Percentiles rank a stretch among this genome's conserved stretches.
These are phyloP conservation scores for Andricus quercusramuli DNA, from an alignment of 2,888 invertebrate genomes.

Conservation along the genomic window DNA sequence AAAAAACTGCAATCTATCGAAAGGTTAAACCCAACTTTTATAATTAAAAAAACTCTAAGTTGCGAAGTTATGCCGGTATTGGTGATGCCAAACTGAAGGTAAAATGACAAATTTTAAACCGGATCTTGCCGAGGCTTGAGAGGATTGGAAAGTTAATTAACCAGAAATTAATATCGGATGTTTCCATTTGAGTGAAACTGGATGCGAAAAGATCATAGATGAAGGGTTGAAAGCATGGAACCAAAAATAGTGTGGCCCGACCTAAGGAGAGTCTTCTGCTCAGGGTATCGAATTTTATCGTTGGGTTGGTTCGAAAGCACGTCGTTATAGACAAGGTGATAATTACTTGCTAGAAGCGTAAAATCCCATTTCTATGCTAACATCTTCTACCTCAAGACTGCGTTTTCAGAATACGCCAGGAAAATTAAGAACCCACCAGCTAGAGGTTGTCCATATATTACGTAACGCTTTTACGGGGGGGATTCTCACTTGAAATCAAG, in stretches of 20 bases:
- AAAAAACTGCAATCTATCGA: too few species aligned
- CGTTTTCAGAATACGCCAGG: conserved; percentile 55
- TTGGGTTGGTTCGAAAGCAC: conserved; percentile 46
- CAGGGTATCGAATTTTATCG: conserved; percentile 47
- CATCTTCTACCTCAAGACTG: conserved; percentile 48
- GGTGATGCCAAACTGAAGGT: too few species aligned
- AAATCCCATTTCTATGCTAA: conserved; percentile 69
- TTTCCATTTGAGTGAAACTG: background rate
- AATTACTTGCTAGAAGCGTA: conserved; percentile 66
- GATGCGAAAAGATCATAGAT: conserved; percentile 15
- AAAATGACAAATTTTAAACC: background rate
- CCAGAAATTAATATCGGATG: background rate
- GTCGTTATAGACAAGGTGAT: conserved; percentile 60
- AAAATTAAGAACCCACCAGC: conserved; percentile 55
- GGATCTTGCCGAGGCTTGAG: background rate
- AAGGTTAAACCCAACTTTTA: background rate
- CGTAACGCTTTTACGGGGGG: too few species aligned
- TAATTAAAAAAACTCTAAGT: conserved; percentile 3
- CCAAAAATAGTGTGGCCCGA: background rate
- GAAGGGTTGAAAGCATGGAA: background rate
- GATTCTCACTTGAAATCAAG: too few species aligned
- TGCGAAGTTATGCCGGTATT: background rate
- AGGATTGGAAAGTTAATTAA: background rate
- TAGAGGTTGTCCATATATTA: background rate
- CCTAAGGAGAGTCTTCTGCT: background rate